These are phyloP conservation scores for Formica selysi DNA, from an alignment of 1,140 invertebrate genomes.

Conservation along the genomic window DNA sequence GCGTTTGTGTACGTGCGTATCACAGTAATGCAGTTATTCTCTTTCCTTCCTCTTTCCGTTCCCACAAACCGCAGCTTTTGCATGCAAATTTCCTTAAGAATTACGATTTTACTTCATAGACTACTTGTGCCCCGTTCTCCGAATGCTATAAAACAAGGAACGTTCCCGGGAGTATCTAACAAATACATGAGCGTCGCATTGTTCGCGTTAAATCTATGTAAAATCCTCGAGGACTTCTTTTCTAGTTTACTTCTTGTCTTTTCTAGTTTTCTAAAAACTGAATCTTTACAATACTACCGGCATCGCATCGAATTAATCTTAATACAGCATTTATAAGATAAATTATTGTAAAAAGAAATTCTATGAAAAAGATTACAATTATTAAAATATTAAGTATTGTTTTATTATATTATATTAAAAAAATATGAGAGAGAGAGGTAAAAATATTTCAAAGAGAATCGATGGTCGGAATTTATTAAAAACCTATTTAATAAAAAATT, in stretches of 20 bases:
- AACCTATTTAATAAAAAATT: not conserved
- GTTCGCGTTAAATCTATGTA: conserved; percentile 48
- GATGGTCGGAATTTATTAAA: not conserved
- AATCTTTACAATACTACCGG: not conserved
- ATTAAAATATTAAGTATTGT: conserved; percentile 4
- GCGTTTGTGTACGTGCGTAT: conserved; percentile 38
- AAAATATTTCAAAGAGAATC: not conserved
- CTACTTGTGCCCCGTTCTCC: conserved; percentile 34
- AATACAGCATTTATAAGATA: not conserved
- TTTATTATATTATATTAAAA: not conserved
- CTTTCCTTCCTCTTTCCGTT: conserved; percentile 45
- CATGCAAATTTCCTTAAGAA: conserved; percentile 64
- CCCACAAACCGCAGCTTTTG: conserved; percentile 56
- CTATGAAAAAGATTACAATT: not conserved
- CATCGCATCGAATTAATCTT: not conserved
- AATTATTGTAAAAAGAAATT: not conserved
- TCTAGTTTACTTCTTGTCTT: not conserved
- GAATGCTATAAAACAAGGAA: conserved; percentile 52
- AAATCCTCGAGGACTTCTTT: conserved; percentile 28
- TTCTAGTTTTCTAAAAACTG: not conserved
- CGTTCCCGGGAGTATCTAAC: conserved; percentile 33
- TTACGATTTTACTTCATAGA: conserved; percentile 64
- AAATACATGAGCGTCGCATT: conserved; percentile 57
- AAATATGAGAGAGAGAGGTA: not conserved
- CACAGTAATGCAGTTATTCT: conserved; percentile 52